Base-by-base conservation (phyloP, 1,140 invertebrate genomes). In the Drosophila repletoides region DNA sequence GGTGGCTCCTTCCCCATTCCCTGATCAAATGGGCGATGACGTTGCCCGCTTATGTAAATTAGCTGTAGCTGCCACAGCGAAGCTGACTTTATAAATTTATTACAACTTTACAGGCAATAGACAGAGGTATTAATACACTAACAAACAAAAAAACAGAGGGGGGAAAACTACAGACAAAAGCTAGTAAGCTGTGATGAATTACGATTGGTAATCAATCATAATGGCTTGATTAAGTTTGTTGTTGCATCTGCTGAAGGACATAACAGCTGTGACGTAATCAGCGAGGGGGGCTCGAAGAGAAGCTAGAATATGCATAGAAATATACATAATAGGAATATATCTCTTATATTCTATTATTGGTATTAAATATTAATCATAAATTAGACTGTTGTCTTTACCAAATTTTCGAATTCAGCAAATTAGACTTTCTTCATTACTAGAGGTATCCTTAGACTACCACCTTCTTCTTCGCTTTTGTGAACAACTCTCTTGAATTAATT, bases 1-100 rank as follows among this genome's bases (percentile, higher is more conserved):
- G 29, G 43, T 46, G 15, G 51, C 31, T 63, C n/a, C n/a, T n/a
- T n/a, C n/a, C n/a, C n/a, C n/a, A n/a, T 48, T 31, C 40, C 36
- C 70, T 76, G 72, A 59, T 71, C 29, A 58, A 79, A 79, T 43
- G 36, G 56, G 52, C 77, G 74, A 84, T 83, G 77, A 83, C 77
- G 80, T 59, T 64, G 63, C 17, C 28, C 19, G 26, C 48, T 58
- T 83, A 84, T 83, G 79, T 66, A 83, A 84, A 83, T 83, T 56
- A 34, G 21, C 22, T 21, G 58, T 12, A 10, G 52, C 60, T 29
- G 26, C n/a, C 15, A 48, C 33, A 59, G 15, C 22, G 15, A 19
- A 43, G 26, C 6, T 29, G 22, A 31, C 41, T 52, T 51, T 65
- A 71, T 84, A 36, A 66, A 83, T 73, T 51, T 66, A 77, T 83